Evolutionary conservation across 2,888 invertebrate species (phyloP).

Genomic region (Heliconius sara): DNA sequence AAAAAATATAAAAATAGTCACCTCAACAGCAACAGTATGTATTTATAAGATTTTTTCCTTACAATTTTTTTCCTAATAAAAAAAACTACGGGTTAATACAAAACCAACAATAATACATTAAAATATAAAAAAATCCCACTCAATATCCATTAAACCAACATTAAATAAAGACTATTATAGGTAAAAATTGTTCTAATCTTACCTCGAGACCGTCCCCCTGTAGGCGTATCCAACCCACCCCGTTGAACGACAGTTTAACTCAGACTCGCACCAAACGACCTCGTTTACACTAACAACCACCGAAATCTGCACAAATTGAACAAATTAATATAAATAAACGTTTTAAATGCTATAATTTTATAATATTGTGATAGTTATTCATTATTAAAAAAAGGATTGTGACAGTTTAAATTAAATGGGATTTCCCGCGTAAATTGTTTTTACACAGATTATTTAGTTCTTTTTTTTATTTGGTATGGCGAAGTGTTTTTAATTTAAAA

Average conservation of each 20-base stretch:
- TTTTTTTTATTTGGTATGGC: background rate
- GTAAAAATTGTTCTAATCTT: slow-evolving; percentile 26
- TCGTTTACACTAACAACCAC: slow-evolving; percentile 64
- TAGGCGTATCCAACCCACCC: slow-evolving; percentile 52
- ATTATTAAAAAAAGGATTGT: slow-evolving; percentile 6
- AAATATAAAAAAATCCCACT: background rate
- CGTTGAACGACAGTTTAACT: slow-evolving; percentile 68
- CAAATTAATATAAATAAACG: slow-evolving; percentile 42
- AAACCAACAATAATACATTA: background rate
- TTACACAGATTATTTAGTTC: slow-evolving; percentile 3
- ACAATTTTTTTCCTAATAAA: no score
- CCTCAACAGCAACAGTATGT: no score
- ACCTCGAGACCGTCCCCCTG: slow-evolving; percentile 49
- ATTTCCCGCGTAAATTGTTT: slow-evolving; percentile 21
- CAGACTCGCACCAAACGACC: slow-evolving; percentile 65
- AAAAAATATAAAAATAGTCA: no score
- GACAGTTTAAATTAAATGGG: background rate
- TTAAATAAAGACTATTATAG: slow-evolving; percentile 8
- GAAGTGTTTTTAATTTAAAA: background rate
- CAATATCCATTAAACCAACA: background rate
- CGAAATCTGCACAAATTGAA: slow-evolving; percentile 62
- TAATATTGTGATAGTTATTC: background rate
- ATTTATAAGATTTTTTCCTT: no score
- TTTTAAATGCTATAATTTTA: background rate
- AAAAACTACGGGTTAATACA: background rate